A percentile compares a stretch with the other conserved stretches of the same genome.
Evolutionary conservation across 2,113 vertebrate species (phyloP).

Genomic region (Xiphorhynchus elegans): DNA sequence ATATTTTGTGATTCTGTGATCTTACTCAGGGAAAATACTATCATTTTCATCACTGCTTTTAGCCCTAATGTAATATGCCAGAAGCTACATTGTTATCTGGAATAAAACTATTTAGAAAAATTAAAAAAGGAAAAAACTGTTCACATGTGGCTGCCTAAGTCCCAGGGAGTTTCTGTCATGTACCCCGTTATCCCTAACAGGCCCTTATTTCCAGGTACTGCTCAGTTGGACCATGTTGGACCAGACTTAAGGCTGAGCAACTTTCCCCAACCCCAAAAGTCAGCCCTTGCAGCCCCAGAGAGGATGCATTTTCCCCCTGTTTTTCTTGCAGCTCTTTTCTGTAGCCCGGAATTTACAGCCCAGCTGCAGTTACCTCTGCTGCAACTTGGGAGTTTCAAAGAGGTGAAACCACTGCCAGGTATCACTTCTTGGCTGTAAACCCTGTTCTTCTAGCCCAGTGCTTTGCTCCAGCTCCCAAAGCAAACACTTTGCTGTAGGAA

Average conservation of each 20-base stretch:
- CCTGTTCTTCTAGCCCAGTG: background rate
- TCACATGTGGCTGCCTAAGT: background rate
- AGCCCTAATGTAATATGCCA: background rate
- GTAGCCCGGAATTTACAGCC: background rate
- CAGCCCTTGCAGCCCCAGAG: background rate
- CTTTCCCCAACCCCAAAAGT: background rate
- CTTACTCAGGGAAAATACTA: background rate
- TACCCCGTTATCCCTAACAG: background rate
- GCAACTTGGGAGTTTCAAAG: background rate
- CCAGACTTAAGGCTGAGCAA: background rate
- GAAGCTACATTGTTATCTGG: background rate
- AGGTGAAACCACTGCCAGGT: background rate
- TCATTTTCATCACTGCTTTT: background rate
- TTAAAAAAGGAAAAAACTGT: rapidly evolving
- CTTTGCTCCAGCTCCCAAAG: background rate
- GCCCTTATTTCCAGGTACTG: background rate
- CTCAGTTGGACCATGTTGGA: background rate
- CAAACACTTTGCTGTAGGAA: background rate
- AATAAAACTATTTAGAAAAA: rapidly evolving
- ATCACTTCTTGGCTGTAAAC: background rate
- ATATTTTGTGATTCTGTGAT: background rate
- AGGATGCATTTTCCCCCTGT: background rate
- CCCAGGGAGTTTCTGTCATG: background rate
- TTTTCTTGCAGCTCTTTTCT: background rate
- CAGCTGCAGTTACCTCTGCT: background rate